phyloP scores from a whole-genome alignment of 2,113 vertebrate genomes.

The Euleptes europaea region DNA sequence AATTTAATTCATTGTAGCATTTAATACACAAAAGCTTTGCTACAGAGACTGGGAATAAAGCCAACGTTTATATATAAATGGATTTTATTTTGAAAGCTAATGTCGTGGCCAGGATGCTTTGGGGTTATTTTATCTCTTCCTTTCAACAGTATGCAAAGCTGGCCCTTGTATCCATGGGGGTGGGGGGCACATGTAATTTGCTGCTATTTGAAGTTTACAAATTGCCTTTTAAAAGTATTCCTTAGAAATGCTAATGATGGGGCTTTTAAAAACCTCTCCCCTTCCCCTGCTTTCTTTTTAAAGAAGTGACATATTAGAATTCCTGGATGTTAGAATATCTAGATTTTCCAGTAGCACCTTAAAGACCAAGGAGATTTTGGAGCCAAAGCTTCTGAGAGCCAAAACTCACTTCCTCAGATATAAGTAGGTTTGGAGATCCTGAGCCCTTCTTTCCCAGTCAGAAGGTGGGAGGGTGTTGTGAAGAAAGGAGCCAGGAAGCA shows the following conservation, averaged over 20 bases:
- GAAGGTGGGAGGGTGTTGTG: too few relatives aligned
- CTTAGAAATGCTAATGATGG: constrained; percentile 65
- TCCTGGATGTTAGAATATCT: constrained; percentile 14
- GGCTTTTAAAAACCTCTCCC: constrained; percentile 47
- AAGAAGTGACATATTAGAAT: constrained; percentile 56
- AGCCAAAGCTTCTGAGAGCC: too few relatives aligned
- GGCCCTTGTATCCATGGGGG: constrained; percentile 55
- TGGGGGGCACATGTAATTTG: constrained; percentile 56
- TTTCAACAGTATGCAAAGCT: constrained; percentile 65
- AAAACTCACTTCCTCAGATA: too few relatives aligned
- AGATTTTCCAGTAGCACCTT: constrained; percentile 24
- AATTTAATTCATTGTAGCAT: constrained; percentile 85
- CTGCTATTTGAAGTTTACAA: constrained; percentile 73
- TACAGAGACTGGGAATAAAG: constrained; percentile 82
- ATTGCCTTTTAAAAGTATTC: constrained; percentile 68
- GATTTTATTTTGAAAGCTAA: constrained; percentile 83
- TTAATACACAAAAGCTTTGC: constrained; percentile 86
- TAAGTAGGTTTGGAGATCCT: too few relatives aligned
- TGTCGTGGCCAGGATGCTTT: constrained; percentile 76
- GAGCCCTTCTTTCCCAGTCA: too few relatives aligned
- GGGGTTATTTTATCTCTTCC: constrained; percentile 73
- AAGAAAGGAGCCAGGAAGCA: too few relatives aligned
- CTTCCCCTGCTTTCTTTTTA: constrained; percentile 30
- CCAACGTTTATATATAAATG: constrained; percentile 85
- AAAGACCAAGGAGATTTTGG: too few relatives aligned